Conservation (phyloP, 2,888 invertebrate species). For the Hermaeophaga mercurialis region DNA sequence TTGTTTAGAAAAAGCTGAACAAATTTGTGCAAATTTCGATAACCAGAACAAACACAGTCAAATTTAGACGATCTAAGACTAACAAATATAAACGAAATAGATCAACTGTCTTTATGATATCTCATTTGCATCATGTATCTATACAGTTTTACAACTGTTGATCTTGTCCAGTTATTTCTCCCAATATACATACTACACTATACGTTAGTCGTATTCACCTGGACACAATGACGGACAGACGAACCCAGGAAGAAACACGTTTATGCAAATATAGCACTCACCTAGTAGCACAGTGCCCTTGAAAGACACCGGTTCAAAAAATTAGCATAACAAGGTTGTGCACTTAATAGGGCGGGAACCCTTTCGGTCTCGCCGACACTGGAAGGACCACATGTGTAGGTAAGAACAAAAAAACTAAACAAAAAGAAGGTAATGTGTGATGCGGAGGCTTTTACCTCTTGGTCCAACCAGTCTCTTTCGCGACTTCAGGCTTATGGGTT, state of each 20-base stretch:
- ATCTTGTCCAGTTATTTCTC: no score
- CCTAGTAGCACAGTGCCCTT: slow-evolving; percentile 21
- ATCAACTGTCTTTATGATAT: no score
- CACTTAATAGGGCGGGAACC: slow-evolving; percentile 15
- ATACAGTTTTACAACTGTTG: no score
- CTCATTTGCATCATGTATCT: no score
- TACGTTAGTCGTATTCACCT: no score
- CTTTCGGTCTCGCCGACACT: slow-evolving; percentile 12
- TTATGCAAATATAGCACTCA: slow-evolving; percentile 14
- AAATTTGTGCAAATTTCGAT: no score
- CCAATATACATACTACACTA: no score
- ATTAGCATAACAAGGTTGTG: slow-evolving; percentile 26
- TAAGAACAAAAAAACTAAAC: slow-evolving; percentile 50
- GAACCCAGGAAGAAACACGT: slow-evolving; percentile 7
- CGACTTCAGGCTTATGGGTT: slow-evolving; percentile 33
- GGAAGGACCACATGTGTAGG: slow-evolving; percentile 32
- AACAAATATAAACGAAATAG: no score
- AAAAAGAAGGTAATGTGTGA: slow-evolving; percentile 45
- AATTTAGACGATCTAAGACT: no score
- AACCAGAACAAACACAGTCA: no score
- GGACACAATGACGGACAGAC: neutral
- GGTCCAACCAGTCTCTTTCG: slow-evolving; percentile 38
- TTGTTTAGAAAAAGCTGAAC: no score
- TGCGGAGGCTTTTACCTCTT: slow-evolving; percentile 19
- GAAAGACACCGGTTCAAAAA: slow-evolving; percentile 17